Evolutionary conservation across 2,113 vertebrate species (phyloP).

Genomic region (Albula glossodonta): DNA sequence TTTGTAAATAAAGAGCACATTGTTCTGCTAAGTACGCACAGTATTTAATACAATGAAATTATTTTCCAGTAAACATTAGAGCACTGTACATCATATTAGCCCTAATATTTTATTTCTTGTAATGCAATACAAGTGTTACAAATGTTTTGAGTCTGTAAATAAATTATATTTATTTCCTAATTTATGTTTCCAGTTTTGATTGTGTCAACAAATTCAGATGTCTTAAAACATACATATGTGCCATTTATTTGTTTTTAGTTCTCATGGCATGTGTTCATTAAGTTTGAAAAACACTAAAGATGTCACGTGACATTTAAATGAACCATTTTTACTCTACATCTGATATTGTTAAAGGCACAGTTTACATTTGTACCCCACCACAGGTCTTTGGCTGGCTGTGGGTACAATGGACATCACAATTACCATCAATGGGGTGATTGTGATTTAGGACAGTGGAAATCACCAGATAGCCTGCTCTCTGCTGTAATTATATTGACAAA

Average conservation of each 20-base stretch:
- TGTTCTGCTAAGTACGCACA: not conserved
- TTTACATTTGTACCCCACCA: not conserved
- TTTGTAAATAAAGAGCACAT: slow-evolving; percentile 9
- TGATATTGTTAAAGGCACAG: not conserved
- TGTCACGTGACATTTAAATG: too few relatives aligned
- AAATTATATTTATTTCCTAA: not conserved
- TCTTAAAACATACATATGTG: not conserved
- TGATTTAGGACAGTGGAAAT: not conserved
- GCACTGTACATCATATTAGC: not conserved
- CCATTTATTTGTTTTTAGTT: too few relatives aligned
- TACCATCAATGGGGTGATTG: not conserved
- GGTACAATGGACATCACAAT: not conserved
- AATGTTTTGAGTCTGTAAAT: not conserved
- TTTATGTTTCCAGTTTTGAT: not conserved
- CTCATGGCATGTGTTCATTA: not conserved
- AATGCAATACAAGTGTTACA: not conserved
- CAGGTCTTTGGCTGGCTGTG: not conserved
- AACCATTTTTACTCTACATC: not conserved
- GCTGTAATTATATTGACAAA: not conserved
- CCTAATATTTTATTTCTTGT: not conserved
- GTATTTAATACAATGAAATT: not conserved
- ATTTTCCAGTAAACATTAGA: not conserved
- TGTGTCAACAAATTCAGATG: not conserved
- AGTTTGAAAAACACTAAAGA: not conserved
- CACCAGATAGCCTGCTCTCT: not conserved